phyloP scores from a whole-genome alignment of 2,888 invertebrate genomes.

The Criorhina ranunculi region DNA sequence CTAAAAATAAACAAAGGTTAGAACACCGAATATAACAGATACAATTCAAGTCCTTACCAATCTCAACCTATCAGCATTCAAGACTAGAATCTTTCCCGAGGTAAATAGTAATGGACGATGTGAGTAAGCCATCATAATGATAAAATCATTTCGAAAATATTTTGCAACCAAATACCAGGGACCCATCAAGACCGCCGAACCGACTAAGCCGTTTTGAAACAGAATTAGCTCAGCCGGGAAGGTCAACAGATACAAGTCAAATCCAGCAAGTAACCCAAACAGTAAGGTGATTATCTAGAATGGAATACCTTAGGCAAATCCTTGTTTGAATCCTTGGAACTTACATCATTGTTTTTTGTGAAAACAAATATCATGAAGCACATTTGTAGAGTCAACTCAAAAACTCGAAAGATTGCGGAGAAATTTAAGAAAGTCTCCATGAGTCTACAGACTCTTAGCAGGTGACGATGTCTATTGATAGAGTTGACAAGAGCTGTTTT shows the following conservation, averaged over 20 bases:
- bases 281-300: background rate
- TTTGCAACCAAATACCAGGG: constrained; percentile 72
- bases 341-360: constrained; percentile 34
- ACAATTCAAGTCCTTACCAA: constrained; percentile 2
- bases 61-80: constrained; percentile 66
- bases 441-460: constrained; percentile 76
- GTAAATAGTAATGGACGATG: constrained; percentile 65
- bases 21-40: too few species aligned
- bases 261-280: background rate
- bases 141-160: constrained; percentile 62
- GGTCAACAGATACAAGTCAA: constrained; percentile 49
- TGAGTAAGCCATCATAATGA: constrained; percentile 64
- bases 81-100: constrained; percentile 66
- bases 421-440: constrained; percentile 57
- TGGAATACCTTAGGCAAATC: background rate
- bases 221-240: constrained; percentile 42
- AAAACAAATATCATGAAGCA: constrained; percentile 50
- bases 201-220: constrained; percentile 51
- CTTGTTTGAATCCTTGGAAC: background rate
- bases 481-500: constrained; percentile 72
- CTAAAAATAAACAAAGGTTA: background rate
- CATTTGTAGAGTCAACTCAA: constrained; percentile 44
- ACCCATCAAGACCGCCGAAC: constrained; percentile 60
- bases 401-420: constrained; percentile 44
- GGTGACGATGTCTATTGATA: constrained; percentile 77